Percentiles rank a stretch among this genome's conserved stretches.
Evolutionary conservation across 2,888 invertebrate genomes (phyloP).

Genomic region (Lamellibrachia columna): DNA sequence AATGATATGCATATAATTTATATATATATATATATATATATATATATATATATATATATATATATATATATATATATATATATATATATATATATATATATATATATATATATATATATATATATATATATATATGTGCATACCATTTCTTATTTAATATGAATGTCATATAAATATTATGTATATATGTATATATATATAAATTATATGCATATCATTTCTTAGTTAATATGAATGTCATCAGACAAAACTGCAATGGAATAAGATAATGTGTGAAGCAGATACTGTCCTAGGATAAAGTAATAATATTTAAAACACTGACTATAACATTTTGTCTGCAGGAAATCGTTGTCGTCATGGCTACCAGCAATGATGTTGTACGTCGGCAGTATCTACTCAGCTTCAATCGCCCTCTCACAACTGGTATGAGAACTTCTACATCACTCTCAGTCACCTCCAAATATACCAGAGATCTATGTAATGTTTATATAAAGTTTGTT

Average conservation of each 20-base stretch:
- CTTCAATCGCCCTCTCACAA: neutral
- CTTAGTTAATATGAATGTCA: neutral
- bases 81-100: too few species aligned
- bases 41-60: too few species aligned
- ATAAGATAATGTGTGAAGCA: neutral
- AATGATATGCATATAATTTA: too few species aligned
- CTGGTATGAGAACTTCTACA: neutral
- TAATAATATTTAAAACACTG: neutral
- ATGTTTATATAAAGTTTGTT: too few species aligned
- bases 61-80: too few species aligned
- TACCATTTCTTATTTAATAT: too few species aligned
- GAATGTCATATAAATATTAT: too few species aligned
- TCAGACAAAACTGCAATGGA: neutral
- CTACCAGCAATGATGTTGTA: neutral
- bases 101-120: too few species aligned
- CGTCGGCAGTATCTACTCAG: neutral
- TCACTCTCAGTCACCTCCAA: neutral
- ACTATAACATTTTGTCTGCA: neutral
- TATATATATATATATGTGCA: too few species aligned
- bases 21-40: too few species aligned
- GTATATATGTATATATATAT: too few species aligned
- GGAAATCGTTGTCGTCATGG: neutral
- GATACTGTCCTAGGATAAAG: neutral
- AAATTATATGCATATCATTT: too few species aligned
- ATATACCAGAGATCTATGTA: neutral